Conservation (phyloP, 2,113 vertebrate genomes). For the Anseranas semipalmata region DNA sequence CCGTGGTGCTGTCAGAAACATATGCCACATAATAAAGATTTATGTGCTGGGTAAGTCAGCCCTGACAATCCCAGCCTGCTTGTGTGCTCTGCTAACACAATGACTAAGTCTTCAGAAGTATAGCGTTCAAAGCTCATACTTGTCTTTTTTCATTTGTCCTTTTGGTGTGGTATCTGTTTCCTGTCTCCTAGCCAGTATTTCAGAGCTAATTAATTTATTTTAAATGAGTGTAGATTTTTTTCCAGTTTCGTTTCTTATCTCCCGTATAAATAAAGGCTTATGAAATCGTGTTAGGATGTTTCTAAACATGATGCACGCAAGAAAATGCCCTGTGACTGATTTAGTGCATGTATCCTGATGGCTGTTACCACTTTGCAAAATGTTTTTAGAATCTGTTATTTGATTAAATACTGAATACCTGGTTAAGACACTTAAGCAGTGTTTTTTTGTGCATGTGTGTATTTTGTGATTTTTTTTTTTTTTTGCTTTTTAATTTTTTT, state of each 20-base stretch:
- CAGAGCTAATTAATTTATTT: neutral
- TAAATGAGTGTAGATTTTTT: neutral
- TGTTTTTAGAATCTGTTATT: neutral
- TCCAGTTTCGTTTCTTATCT: neutral
- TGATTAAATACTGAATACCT: neutral
- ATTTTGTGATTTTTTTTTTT: neutral
- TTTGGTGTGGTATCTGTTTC: conserved; percentile 1
- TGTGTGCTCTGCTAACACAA: neutral
- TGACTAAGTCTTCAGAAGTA: neutral
- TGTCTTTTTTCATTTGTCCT: conserved; percentile 13
- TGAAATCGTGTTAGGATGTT: neutral
- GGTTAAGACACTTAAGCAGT: neutral
- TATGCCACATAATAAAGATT: neutral
- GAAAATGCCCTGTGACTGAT: neutral
- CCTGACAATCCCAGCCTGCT: neutral
- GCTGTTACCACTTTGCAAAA: neutral
- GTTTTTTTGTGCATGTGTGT: neutral
- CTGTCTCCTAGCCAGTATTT: neutral
- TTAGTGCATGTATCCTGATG: neutral
- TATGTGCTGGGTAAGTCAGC: neutral
- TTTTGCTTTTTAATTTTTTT: neutral
- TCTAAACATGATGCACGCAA: neutral
- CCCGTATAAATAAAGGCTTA: neutral
- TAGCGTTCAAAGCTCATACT: neutral
- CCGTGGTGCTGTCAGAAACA: neutral